A percentile compares a stretch with the other conserved stretches of the same genome.
These are phyloP conservation scores for Elymnias hypermnestra DNA, from an alignment of 1,140 invertebrate genomes.

Conservation along the genomic window DNA sequence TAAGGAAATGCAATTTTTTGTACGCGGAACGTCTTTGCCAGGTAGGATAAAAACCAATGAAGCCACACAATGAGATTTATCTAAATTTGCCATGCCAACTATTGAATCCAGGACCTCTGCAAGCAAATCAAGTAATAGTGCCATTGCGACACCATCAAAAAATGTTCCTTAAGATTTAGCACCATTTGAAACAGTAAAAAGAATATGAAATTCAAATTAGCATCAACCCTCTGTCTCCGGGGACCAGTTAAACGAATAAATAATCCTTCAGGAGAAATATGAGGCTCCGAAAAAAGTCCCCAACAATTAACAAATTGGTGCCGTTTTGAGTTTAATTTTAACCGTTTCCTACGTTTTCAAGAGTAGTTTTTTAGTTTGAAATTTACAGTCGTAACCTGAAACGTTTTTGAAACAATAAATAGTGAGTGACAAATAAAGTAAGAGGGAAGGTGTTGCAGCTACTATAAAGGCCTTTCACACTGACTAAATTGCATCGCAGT, in stretches of 20 bases:
- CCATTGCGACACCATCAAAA: too few relatives aligned
- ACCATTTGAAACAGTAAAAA: conserved; percentile 51
- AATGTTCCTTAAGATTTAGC: too few relatives aligned
- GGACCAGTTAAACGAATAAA: conserved; percentile 68
- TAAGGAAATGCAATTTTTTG: too few relatives aligned
- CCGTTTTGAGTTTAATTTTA: conserved; percentile 67
- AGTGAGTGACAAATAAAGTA: conserved; percentile 57
- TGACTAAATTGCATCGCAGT: too few relatives aligned
- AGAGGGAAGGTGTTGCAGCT: conserved; percentile 27
- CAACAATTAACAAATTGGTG: conserved; percentile 69
- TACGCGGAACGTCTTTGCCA: too few relatives aligned
- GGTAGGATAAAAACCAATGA: too few relatives aligned
- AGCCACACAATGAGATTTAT: too few relatives aligned
- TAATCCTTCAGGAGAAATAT: conserved; percentile 47
- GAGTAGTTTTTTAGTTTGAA: conserved; percentile 34
- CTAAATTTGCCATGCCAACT: too few relatives aligned
- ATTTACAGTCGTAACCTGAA: conserved; percentile 58
- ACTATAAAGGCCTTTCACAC: conserved; percentile 25
- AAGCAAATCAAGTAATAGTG: too few relatives aligned
- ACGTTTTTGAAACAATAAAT: conserved; percentile 60
- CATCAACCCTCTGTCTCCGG: conserved; percentile 54
- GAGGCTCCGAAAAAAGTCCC: conserved; percentile 46
- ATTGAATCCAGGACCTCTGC: too few relatives aligned
- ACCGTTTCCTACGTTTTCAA: conserved; percentile 46
- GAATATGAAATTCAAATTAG: conserved; percentile 71